Conservation (phyloP, 30 jellyfish, hydroid and myxozoan species). For the Aurelia aurita region DNA sequence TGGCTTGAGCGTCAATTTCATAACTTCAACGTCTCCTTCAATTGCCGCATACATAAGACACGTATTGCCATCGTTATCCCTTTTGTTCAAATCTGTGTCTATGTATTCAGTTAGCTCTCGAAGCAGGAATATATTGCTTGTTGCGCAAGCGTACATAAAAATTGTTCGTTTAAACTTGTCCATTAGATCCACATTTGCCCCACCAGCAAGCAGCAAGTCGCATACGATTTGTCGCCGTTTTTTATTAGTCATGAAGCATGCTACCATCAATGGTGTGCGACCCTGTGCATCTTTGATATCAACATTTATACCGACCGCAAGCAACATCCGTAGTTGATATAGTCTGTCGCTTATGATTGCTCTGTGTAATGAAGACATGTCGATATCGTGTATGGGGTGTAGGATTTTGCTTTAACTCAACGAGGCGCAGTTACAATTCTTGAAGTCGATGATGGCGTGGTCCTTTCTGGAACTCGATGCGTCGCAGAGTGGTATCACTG, state of each 20-base stretch:
- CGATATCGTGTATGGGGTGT: background rate
- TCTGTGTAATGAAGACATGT: background rate
- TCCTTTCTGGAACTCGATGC: no score
- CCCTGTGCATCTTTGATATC: slow-evolving; percentile 5
- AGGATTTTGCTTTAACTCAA: no score
- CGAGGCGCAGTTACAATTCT: no score
- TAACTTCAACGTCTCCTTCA: slow-evolving; percentile 40
- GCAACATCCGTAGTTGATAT: no score
- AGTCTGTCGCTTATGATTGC: background rate
- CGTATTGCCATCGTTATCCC: slow-evolving; percentile 53
- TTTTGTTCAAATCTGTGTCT: slow-evolving; percentile 33
- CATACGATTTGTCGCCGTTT: slow-evolving; percentile 49
- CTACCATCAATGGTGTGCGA: slow-evolving; percentile 67
- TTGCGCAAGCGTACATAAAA: slow-evolving; percentile 70
- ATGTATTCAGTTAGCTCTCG: slow-evolving; percentile 9
- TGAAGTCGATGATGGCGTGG: no score
- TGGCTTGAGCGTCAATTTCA: slow-evolving; percentile 14
- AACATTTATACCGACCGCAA: no score
- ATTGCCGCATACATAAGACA: slow-evolving; percentile 73
- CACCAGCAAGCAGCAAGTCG: slow-evolving; percentile 34
- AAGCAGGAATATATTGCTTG: slow-evolving; percentile 43
- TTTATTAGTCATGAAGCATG: slow-evolving; percentile 55
- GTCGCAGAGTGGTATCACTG: no score
- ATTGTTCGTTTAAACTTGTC: slow-evolving; percentile 36
- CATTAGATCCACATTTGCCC: slow-evolving; percentile 32